Conservation (phyloP, 1,140 invertebrate genomes). For the Caenorhabditis inopinata region DNA sequence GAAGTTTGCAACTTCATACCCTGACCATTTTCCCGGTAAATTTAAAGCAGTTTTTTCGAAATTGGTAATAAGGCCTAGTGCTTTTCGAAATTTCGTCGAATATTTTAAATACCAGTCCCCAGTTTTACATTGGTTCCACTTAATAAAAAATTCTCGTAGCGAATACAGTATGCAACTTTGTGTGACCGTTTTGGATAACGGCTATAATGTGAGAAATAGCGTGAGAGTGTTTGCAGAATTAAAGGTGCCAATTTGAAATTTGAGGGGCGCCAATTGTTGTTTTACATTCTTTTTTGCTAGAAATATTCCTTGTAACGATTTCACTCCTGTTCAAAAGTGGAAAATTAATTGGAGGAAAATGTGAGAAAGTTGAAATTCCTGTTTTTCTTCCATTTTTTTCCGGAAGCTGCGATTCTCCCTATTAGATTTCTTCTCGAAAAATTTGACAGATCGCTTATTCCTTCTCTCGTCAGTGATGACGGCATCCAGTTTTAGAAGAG, state of each 20-base stretch:
- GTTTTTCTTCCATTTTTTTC: too few relatives aligned
- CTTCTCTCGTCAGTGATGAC: neutral
- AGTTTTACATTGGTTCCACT: too few relatives aligned
- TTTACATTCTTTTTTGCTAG: neutral
- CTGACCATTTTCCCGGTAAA: too few relatives aligned
- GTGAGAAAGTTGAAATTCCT: too few relatives aligned
- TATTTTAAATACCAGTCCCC: too few relatives aligned
- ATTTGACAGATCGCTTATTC: conserved; percentile 18
- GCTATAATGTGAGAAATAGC: neutral
- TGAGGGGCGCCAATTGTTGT: neutral
- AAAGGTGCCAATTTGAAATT: neutral
- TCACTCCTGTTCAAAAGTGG: neutral
- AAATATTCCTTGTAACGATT: neutral
- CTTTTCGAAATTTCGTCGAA: too few relatives aligned
- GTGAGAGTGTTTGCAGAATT: neutral
- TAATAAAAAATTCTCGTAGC: too few relatives aligned
- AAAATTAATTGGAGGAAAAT: too few relatives aligned
- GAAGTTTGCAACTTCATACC: too few relatives aligned
- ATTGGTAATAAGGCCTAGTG: too few relatives aligned
- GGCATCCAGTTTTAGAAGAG: neutral
- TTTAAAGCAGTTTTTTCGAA: too few relatives aligned
- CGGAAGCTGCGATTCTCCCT: neutral
- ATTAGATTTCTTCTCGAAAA: conserved; percentile 24
- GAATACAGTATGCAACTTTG: neutral
- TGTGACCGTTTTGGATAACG: too few relatives aligned